Percentiles rank a stretch among this genome's conserved stretches.
These are phyloP conservation scores for Anadara kagoshimensis DNA, from an alignment of 1,140 invertebrate genomes.

Conservation along the genomic window DNA sequence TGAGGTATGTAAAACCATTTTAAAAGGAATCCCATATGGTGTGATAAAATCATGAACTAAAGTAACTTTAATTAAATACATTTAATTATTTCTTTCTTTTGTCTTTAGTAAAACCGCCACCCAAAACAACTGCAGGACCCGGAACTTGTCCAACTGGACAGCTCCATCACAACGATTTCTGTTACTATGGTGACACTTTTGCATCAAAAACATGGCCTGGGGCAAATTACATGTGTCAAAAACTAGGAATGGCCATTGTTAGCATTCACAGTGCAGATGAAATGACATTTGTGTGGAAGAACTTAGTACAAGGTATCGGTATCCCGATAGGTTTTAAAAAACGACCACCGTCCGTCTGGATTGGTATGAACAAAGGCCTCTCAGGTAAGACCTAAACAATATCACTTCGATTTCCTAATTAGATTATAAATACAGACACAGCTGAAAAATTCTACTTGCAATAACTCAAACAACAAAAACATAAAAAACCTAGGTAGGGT, in stretches of 20 bases:
- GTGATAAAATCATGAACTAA: too few relatives aligned
- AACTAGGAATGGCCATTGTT: constrained; percentile 9
- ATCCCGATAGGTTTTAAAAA: background rate
- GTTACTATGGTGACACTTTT: constrained; percentile 12
- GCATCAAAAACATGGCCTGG: constrained; percentile 2
- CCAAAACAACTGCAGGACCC: too few relatives aligned
- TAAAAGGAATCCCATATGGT: too few relatives aligned
- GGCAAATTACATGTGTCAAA: constrained; percentile 4
- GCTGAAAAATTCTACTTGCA: too few relatives aligned
- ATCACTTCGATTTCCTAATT: background rate
- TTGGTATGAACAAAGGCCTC: constrained; percentile 21
- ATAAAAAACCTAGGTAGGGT: too few relatives aligned
- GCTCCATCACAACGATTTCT: background rate
- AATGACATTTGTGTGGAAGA: background rate
- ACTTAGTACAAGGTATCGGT: background rate
- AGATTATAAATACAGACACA: too few relatives aligned
- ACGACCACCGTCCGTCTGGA: constrained; percentile 1
- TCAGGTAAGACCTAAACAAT: constrained; percentile 4
- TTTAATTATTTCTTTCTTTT: too few relatives aligned
- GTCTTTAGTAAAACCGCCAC: too few relatives aligned
- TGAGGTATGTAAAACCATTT: too few relatives aligned
- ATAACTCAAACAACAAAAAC: too few relatives aligned
- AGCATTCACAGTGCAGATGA: constrained; percentile 7
- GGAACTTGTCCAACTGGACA: too few relatives aligned
- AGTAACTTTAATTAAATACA: too few relatives aligned